phyloP scores from a whole-genome alignment of 2,888 invertebrate genomes.

The Automeris io region DNA sequence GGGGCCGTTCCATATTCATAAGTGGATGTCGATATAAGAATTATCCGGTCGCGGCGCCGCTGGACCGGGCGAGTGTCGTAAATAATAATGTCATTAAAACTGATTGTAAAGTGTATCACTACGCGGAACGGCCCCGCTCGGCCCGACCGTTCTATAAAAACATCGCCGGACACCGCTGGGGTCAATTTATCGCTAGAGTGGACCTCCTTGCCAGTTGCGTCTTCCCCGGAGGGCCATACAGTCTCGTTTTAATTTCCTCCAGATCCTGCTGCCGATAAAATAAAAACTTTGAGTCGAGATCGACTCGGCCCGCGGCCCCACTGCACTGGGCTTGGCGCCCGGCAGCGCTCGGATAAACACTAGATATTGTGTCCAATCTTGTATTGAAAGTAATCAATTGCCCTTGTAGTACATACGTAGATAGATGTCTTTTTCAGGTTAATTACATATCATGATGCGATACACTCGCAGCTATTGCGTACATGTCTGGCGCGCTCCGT shows the following conservation, averaged over 20 bases:
- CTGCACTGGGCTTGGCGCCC: too few species aligned
- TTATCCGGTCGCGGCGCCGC: not conserved
- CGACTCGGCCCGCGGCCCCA: not conserved
- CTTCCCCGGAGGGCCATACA: constrained; percentile 28
- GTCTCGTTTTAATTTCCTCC: constrained; percentile 32
- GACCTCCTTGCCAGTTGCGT: constrained; percentile 19
- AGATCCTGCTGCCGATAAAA: constrained; percentile 10
- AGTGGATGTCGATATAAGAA: not conserved
- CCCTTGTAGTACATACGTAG: too few species aligned
- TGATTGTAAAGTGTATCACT: constrained; percentile 5
- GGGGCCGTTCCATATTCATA: too few species aligned
- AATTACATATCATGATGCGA: too few species aligned
- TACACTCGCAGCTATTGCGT: too few species aligned
- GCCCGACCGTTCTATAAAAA: constrained; percentile 4
- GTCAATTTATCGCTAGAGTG: constrained; percentile 38
- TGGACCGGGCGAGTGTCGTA: constrained; percentile 1
- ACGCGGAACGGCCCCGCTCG: not conserved
- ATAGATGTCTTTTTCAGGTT: too few species aligned
- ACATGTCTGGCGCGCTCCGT: too few species aligned
- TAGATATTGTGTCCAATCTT: too few species aligned
- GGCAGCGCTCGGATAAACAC: too few species aligned
- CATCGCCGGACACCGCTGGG: constrained; percentile 9
- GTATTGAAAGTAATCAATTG: too few species aligned
- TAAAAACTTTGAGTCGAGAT: not conserved
- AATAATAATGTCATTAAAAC: constrained; percentile 2